phyloP scores from a whole-genome alignment of 2,797 vertebrate species.

The Orestias chungarensis region DNA sequence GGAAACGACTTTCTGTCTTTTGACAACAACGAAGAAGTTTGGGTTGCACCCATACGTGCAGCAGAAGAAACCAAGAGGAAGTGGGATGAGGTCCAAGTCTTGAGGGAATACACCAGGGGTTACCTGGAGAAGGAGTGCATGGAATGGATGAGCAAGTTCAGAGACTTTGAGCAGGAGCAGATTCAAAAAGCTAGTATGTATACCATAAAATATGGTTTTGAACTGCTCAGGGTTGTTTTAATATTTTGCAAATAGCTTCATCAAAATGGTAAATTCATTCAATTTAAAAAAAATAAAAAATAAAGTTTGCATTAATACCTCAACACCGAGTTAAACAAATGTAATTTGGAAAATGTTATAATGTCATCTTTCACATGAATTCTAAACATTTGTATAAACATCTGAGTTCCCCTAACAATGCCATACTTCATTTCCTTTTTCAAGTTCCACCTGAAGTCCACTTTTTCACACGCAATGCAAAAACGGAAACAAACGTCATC shows the following conservation, averaged over 20 bases:
- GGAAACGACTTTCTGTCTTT: conserved; percentile 71
- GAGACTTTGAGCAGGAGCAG: fast-evolving
- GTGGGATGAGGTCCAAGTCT: conserved; percentile 69
- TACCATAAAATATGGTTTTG: neutral
- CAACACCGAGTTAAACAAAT: no score
- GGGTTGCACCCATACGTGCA: conserved; percentile 30
- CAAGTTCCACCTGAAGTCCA: conserved; percentile 34
- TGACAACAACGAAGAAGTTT: neutral
- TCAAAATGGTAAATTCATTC: no score
- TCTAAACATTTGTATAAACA: no score
- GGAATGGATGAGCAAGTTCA: conserved; percentile 68
- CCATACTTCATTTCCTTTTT: no score
- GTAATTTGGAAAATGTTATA: no score
- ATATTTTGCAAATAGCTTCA: no score
- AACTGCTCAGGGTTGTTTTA: neutral
- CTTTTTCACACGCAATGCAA: neutral
- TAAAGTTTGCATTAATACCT: no score
- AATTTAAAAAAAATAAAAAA: no score
- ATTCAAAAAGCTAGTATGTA: neutral
- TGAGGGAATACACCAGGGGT: conserved; percentile 78
- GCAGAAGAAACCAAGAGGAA: conserved; percentile 65
- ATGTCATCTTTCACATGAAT: no score
- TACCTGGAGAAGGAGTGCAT: conserved; percentile 80
- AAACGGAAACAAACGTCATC: fast-evolving
- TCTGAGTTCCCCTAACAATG: no score